Base-by-base conservation (phyloP, 2,113 vertebrate species). In the Orthochromis indermauri region DNA sequence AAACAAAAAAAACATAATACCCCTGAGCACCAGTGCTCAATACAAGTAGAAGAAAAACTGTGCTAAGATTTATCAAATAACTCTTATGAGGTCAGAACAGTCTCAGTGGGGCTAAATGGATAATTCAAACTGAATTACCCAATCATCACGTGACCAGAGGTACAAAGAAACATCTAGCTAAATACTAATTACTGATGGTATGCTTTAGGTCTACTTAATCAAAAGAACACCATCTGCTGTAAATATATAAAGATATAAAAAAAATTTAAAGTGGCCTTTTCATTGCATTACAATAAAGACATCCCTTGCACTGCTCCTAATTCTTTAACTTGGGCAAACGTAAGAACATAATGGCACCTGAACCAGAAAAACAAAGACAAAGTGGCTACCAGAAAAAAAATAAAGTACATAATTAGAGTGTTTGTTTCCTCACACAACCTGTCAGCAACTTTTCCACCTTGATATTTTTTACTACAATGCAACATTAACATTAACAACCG, bases 51-150 rank as follows among this genome's bases (percentile, higher is more conserved):
- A 21, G 81, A 68, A 53, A 88, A 86, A 91, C 66, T 53, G 66
- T 85, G 88, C 91, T 94, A 78, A 73, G 86, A 90, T 91, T 90
- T 54, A 91, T 92, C 73, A 89, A 89, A 95, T 91, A 89, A 85
- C 17, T 49, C 80, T 84, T 89, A 76, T 33, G 51, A 37, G 90
- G 68, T 89, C 80, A 87, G 86, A 84, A 63, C 68, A 92, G 91
- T 82, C 84, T 88, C 87, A 68, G 73, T 92, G n/a, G 59, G 59
- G 51, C 54, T 85, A 87, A 94, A 93, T 63, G 61, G 80, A 92
- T 89, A 37, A 91, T 90, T 92, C 66, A 91, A 92, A 92, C 66
- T 63, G 83, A 90, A 90, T 93, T 92, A 88, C 31, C 85, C 59
- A 35, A 90, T 92, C 68, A 73, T 82, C 49, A 42, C 76, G 82